phyloP scores from a whole-genome alignment of 2,888 invertebrate genomes.

The Apamea monoglypha region DNA sequence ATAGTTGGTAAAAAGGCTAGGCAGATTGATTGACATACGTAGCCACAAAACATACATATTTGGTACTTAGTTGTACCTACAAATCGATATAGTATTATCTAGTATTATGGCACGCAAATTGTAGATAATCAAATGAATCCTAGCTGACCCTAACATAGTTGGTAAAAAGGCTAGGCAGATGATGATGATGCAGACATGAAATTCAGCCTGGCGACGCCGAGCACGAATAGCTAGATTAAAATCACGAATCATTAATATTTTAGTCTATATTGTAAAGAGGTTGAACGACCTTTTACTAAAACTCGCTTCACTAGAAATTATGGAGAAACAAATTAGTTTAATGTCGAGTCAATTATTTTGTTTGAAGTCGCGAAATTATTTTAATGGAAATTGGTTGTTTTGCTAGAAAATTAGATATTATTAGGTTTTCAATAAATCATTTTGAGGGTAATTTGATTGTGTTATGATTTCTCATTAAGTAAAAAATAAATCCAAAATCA shows the following conservation, averaged over 20 bases:
- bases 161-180: too few species aligned
- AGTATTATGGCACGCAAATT: too few species aligned
- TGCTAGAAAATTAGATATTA: neutral
- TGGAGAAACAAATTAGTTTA: slow-evolving; percentile 19
- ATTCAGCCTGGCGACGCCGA: neutral
- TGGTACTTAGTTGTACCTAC: too few species aligned
- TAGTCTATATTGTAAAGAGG: neutral
- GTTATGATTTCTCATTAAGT: neutral
- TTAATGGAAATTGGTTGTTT: neutral
- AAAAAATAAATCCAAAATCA: neutral
- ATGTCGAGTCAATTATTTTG: slow-evolving; percentile 10
- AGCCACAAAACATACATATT: too few species aligned
- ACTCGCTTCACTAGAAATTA: slow-evolving; percentile 26
- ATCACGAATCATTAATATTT: slow-evolving; percentile 23
- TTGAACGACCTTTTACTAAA: slow-evolving; percentile 13
- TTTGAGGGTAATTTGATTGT: neutral
- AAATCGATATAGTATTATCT: too few species aligned
- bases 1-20: too few species aligned
- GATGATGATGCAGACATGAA: neutral
- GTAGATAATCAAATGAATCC: too few species aligned
- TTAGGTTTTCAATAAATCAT: neutral
- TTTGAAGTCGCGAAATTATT: slow-evolving; percentile 19
- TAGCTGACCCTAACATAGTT: too few species aligned
- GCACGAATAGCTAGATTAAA: neutral
- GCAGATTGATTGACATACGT: too few species aligned